Evolutionary conservation across 1,140 invertebrate species (phyloP).

Genomic region (Diabrotica undecimpunctata): DNA sequence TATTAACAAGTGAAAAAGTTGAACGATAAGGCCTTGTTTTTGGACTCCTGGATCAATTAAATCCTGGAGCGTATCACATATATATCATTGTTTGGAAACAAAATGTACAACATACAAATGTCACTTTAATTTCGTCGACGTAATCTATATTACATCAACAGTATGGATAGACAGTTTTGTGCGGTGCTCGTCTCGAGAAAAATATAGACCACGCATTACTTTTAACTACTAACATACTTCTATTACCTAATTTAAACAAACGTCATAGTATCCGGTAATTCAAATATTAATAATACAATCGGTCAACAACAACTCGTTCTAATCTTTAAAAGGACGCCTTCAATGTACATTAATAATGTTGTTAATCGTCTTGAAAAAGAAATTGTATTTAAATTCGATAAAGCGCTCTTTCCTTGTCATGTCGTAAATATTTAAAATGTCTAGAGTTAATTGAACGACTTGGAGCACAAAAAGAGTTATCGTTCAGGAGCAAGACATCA

Average conservation of each 20-base stretch:
- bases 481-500: neutral
- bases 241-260: neutral
- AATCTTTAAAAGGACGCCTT: conserved; percentile 10
- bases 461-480: conserved; percentile 2
- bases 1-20: too few species aligned
- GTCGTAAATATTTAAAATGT: conserved; percentile 7
- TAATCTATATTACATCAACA: too few species aligned
- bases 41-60: too few species aligned
- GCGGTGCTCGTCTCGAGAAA: too few species aligned
- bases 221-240: too few species aligned
- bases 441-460: conserved; percentile 2
- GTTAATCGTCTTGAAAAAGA: conserved; percentile 11
- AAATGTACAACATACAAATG: too few species aligned
- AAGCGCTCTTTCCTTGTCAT: conserved; percentile 4
- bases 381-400: conserved; percentile 12
- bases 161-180: too few species aligned
- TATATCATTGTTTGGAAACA: too few species aligned
- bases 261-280: neutral
- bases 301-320: conserved; percentile 11
- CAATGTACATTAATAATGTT: conserved; percentile 11
- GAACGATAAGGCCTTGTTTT: too few species aligned
- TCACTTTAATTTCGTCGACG: too few species aligned
- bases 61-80: too few species aligned
- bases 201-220: too few species aligned
- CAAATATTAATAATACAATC: neutral